Percentiles rank a stretch among this genome's conserved stretches.
phyloP scores from a whole-genome alignment of 2,113 vertebrate species.

The Tricholaema leucomelas region DNA sequence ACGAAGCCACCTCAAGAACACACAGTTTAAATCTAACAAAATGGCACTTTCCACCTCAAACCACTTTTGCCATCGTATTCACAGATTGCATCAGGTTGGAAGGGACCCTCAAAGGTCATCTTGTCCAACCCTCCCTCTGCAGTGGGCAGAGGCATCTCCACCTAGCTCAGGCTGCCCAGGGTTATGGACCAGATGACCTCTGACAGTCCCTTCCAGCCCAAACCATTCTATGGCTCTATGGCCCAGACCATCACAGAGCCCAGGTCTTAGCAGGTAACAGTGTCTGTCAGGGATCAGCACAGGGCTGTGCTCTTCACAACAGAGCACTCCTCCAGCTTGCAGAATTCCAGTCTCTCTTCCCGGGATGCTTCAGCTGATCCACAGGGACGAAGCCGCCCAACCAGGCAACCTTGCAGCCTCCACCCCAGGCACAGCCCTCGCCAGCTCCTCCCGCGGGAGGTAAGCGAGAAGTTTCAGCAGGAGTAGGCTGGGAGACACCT shows the following conservation, averaged over 20 bases:
- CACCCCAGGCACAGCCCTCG: accelerated
- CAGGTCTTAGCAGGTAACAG: accelerated
- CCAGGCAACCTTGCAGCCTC: accelerated
- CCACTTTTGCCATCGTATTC: neutral
- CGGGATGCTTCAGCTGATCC: accelerated
- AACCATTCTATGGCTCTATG: too few species aligned
- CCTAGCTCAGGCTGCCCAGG: too few species aligned
- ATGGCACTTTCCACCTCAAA: accelerated
- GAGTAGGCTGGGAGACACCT: slow-evolving; percentile 8
- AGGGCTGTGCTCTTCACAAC: accelerated
- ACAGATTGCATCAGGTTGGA: too few species aligned
- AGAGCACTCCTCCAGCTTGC: neutral
- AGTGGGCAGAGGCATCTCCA: too few species aligned
- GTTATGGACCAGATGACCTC: too few species aligned
- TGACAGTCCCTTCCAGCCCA: too few species aligned
- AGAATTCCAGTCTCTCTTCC: too few species aligned
- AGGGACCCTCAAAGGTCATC: too few species aligned
- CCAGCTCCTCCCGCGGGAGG: neutral
- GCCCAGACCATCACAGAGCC: accelerated
- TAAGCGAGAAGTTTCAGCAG: neutral
- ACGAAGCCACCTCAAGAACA: neutral
- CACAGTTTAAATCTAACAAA: neutral
- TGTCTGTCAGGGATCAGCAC: accelerated
- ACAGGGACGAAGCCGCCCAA: neutral
- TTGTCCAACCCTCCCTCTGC: too few species aligned